These are phyloP conservation scores for Macrophya alboannulata DNA, from an alignment of 2,888 invertebrate species.

Conservation along the genomic window DNA sequence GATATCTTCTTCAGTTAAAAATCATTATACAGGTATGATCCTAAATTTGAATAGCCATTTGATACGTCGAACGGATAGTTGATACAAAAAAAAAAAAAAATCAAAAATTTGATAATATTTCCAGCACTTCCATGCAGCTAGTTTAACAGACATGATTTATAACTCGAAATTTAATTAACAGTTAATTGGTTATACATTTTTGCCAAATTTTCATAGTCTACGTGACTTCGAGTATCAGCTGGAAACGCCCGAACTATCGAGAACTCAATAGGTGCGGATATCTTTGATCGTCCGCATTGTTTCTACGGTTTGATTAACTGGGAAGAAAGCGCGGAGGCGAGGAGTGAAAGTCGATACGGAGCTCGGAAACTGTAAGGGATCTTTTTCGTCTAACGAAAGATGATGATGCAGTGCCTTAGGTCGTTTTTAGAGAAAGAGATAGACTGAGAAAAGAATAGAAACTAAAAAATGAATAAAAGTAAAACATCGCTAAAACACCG, in stretches of 20 bases:
- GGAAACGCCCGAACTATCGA: background rate
- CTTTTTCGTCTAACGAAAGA: slow-evolving; percentile 9
- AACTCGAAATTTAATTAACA: background rate
- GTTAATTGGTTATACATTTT: background rate
- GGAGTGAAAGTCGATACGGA: background rate
- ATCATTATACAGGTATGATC: too few relatives aligned
- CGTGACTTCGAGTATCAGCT: background rate
- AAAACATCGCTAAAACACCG: background rate
- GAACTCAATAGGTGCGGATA: background rate
- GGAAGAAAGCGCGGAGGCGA: background rate
- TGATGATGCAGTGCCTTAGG: background rate
- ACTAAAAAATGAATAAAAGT: background rate
- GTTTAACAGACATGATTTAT: background rate
- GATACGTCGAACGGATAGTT: too few relatives aligned
- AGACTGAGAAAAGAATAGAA: background rate
- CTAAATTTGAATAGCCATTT: too few relatives aligned
- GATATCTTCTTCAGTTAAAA: too few relatives aligned
- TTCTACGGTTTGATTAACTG: slow-evolving; percentile 25
- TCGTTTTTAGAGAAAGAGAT: background rate
- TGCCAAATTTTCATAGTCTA: background rate
- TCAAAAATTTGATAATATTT: too few relatives aligned
- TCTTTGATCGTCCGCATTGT: slow-evolving; percentile 21
- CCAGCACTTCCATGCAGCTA: too few relatives aligned
- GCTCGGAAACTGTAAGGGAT: background rate
- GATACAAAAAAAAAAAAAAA: too few relatives aligned